phyloP scores from a whole-genome alignment of 2,888 invertebrate species.

The Capitulum mitella region DNA sequence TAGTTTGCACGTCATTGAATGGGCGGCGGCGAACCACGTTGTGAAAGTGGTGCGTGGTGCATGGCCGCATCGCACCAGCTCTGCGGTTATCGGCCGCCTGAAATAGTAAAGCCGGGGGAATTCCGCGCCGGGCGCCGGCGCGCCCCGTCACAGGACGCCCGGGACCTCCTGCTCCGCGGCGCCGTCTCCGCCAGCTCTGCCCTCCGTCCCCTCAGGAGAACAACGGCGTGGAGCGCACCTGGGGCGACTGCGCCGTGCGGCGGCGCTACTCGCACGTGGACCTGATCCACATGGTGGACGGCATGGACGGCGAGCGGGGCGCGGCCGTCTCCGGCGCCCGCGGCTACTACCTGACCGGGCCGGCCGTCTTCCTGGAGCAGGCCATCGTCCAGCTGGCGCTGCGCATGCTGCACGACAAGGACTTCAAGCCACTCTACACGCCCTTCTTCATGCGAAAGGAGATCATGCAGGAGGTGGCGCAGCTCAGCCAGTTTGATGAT shows the following conservation, averaged over 20 bases:
- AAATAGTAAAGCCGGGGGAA: too few relatives aligned
- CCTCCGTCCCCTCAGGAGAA: slow-evolving; percentile 55
- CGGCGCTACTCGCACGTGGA: slow-evolving; percentile 98
- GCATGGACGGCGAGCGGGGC: slow-evolving; percentile 87
- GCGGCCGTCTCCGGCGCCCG: slow-evolving; percentile 69
- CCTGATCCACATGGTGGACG: slow-evolving; percentile 96
- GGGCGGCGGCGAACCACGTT: too few relatives aligned
- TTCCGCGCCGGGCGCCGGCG: too few relatives aligned
- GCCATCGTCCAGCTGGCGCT: slow-evolving; percentile 87
- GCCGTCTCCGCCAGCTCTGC: too few relatives aligned
- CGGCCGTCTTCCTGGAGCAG: slow-evolving; percentile 91
- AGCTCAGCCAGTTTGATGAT: slow-evolving; percentile 97
- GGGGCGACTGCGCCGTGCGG: slow-evolving; percentile 69
- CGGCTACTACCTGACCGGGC: slow-evolving; percentile 51
- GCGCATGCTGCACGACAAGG: slow-evolving; percentile 62
- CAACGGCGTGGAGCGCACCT: slow-evolving; percentile 83
- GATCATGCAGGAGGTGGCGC: slow-evolving; percentile 99
- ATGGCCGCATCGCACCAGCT: too few relatives aligned
- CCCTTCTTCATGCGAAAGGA: slow-evolving; percentile 99
- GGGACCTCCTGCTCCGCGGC: too few relatives aligned
- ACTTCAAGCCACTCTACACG: slow-evolving; percentile 71
- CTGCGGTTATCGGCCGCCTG: too few relatives aligned
- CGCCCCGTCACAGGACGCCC: too few relatives aligned
- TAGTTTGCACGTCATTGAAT: too few relatives aligned
- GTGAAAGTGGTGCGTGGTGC: too few relatives aligned